Conservation (phyloP, 2,113 vertebrate species). For the Mionectes macconnelli region DNA sequence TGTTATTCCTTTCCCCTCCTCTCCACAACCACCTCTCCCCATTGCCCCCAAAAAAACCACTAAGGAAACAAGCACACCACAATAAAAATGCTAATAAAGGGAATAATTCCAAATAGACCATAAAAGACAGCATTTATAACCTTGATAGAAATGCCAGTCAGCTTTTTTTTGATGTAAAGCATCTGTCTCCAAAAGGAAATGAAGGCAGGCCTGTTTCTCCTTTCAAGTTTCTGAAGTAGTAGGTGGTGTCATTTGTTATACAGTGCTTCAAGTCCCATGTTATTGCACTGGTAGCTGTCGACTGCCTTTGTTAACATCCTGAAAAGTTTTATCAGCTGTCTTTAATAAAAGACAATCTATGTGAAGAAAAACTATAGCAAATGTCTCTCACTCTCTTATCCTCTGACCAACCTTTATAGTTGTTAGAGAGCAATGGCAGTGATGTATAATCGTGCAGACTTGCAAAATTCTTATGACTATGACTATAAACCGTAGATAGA, state of each 20-base stretch:
- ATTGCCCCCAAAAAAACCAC: background rate
- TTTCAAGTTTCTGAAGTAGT: constrained; percentile 67
- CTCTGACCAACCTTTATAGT: background rate
- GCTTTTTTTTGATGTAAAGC: constrained; percentile 70
- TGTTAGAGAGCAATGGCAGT: background rate
- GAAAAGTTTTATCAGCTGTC: constrained; percentile 68
- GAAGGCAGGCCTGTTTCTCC: constrained; percentile 57
- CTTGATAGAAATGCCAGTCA: constrained; percentile 51
- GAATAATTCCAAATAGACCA: constrained; percentile 37
- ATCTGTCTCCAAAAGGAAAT: constrained; percentile 70
- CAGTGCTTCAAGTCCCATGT: constrained; percentile 37
- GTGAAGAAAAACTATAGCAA: background rate
- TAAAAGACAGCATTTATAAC: constrained; percentile 55
- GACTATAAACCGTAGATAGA: background rate
- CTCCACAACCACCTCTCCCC: background rate
- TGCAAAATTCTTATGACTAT: background rate
- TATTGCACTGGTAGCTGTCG: constrained; percentile 56
- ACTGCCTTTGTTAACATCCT: constrained; percentile 56
- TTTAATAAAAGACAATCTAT: constrained; percentile 61
- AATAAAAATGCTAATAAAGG: constrained; percentile 58
- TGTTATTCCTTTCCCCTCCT: background rate
- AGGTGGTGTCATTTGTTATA: constrained; percentile 67
- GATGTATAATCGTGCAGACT: background rate
- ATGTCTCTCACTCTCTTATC: constrained; percentile 9
- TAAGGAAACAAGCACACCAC: constrained; percentile 17